Evolutionary conservation across 2,797 vertebrate genomes (phyloP).

Genomic region (Margarornis squamiger): DNA sequence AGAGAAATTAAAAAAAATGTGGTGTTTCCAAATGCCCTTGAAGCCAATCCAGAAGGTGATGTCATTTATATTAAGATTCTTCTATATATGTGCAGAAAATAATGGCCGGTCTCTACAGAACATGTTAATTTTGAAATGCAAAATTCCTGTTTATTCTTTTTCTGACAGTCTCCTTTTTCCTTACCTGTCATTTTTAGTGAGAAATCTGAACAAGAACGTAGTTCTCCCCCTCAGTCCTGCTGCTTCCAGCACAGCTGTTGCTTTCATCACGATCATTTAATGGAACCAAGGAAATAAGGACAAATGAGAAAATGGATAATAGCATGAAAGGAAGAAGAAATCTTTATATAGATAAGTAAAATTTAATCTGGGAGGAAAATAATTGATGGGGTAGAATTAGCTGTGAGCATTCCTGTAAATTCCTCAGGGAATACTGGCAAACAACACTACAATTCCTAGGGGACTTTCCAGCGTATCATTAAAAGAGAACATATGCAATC

Average conservation of each 20-base stretch:
- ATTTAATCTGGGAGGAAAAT: conserved; percentile 27
- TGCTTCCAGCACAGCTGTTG: conserved; percentile 5
- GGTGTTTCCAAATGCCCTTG: conserved; percentile 13
- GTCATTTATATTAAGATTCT: not conserved
- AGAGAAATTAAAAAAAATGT: not conserved
- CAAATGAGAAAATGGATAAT: conserved; percentile 19
- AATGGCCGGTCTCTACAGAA: not conserved
- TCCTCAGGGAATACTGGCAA: not conserved
- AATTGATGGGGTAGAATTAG: conserved; percentile 34
- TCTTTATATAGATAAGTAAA: conserved; percentile 11
- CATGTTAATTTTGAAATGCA: not conserved
- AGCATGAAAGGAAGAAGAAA: not conserved
- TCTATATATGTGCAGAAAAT: not conserved
- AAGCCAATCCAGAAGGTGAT: not conserved
- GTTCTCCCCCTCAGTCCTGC: not conserved
- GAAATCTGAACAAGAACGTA: not conserved
- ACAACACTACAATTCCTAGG: not conserved
- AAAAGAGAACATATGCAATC: conserved; percentile 12
- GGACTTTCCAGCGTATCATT: not conserved
- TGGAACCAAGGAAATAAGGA: conserved; percentile 2
- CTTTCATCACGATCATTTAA: conserved; percentile 14
- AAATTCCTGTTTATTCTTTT: not conserved
- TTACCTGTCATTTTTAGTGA: not conserved
- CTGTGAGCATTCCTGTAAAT: not conserved
- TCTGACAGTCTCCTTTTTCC: not conserved